Conservation (phyloP, 35 echinoderm and acorn worm species). For the Ophiothrix spiculata region DNA sequence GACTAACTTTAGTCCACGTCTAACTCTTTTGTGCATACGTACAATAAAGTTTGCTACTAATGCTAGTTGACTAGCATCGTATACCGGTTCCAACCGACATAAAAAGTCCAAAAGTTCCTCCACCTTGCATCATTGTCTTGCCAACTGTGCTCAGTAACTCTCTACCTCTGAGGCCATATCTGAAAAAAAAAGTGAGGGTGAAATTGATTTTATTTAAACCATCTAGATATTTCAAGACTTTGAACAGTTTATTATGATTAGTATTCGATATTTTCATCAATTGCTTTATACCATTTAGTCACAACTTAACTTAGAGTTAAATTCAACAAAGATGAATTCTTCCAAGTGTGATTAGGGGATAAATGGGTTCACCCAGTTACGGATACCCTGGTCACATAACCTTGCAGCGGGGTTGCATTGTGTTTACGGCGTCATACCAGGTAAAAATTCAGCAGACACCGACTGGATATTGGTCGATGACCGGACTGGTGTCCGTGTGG, state of each 20-base stretch:
- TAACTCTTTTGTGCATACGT: not conserved
- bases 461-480: no score
- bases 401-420: no score
- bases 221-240: not conserved
- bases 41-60: no score
- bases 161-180: constrained; percentile 86
- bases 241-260: not conserved
- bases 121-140: constrained; percentile 95
- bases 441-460: no score
- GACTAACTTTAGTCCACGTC: no score
- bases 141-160: constrained; percentile 86
- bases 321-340: no score
- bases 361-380: not conserved
- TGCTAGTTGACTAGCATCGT: constrained; percentile 85
- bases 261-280: not conserved
- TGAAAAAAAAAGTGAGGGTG: constrained; percentile 31
- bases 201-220: not conserved
- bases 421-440: no score
- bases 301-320: no score
- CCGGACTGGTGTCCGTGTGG: no score
- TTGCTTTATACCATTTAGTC: not conserved
- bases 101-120: constrained; percentile 94
- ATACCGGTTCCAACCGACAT: constrained; percentile 97
- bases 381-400: no score
- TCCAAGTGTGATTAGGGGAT: not conserved